Evolutionary conservation across 2,797 vertebrate species (phyloP).

Genomic region (Epinephelus awoara): DNA sequence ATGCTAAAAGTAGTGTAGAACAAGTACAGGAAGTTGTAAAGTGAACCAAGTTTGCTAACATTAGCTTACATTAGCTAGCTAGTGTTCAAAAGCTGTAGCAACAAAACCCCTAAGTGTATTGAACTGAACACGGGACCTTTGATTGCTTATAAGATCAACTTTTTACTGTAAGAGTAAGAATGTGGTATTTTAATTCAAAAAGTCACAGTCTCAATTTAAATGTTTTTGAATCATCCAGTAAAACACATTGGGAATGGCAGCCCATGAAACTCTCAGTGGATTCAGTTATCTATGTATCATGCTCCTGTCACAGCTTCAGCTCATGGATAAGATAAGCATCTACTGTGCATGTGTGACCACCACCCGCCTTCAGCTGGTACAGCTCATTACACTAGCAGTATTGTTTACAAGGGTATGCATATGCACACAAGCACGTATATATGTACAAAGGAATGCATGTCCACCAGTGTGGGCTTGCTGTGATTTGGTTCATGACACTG

Average conservation of each 20-base stretch:
- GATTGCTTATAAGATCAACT: neutral
- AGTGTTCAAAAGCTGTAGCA: too few relatives aligned
- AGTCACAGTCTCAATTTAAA: neutral
- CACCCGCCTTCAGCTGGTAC: constrained; percentile 20
- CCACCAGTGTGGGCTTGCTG: constrained; percentile 18
- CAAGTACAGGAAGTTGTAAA: too few relatives aligned
- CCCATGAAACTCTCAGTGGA: neutral
- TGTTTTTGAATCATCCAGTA: neutral
- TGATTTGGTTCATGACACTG: constrained; percentile 20
- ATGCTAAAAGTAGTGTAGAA: too few relatives aligned
- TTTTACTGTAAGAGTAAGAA: neutral
- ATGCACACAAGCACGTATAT: constrained; percentile 19
- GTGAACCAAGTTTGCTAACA: too few relatives aligned
- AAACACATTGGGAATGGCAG: neutral
- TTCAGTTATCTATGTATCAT: constrained; percentile 4
- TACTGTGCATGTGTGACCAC: constrained; percentile 32
- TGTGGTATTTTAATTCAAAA: neutral
- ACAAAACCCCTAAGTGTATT: too few relatives aligned
- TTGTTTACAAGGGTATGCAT: constrained; percentile 43
- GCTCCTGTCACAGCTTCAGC: constrained; percentile 35
- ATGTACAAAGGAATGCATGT: constrained; percentile 16
- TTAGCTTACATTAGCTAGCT: too few relatives aligned
- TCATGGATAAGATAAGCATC: constrained; percentile 55
- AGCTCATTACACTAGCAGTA: constrained; percentile 58
- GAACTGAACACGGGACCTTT: neutral